Conservation (phyloP, 2,888 invertebrate species). For the Tromatobia lineatoria region DNA sequence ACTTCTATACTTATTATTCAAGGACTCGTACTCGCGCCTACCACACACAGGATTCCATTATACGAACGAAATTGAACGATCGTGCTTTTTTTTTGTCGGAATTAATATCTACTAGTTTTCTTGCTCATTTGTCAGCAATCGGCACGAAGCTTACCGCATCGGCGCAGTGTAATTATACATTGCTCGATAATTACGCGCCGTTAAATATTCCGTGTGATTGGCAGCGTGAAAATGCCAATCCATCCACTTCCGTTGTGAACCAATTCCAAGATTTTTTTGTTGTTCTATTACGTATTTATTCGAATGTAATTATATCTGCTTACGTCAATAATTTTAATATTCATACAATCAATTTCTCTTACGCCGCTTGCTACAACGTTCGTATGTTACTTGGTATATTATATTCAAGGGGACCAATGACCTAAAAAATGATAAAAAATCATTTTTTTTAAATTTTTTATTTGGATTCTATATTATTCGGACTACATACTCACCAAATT, state of each 20-base stretch:
- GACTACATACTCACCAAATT: too few relatives aligned
- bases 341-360: not conserved
- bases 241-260: not conserved
- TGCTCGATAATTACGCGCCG: slow-evolving; percentile 1
- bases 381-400: not conserved
- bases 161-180: slow-evolving; percentile 1
- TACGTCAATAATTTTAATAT: not conserved
- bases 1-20: slow-evolving; percentile 61
- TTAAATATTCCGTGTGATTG: not conserved
- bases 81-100: slow-evolving; percentile 17
- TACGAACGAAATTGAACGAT: slow-evolving; percentile 43
- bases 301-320: not conserved
- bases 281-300: not conserved
- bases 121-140: slow-evolving; percentile 20
- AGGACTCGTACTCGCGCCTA: slow-evolving; percentile 39
- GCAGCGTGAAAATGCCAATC: slow-evolving; percentile 9
- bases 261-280: not conserved
- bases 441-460: too few relatives aligned
- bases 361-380: not conserved
- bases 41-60: slow-evolving; percentile 11
- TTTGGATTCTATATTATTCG: too few relatives aligned
- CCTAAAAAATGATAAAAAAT: too few relatives aligned
- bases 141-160: slow-evolving; percentile 1
- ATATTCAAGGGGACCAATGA: too few relatives aligned
- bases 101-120: slow-evolving; percentile 26